Conservation (phyloP, 2,888 invertebrate species). For the Beris morrisii region DNA sequence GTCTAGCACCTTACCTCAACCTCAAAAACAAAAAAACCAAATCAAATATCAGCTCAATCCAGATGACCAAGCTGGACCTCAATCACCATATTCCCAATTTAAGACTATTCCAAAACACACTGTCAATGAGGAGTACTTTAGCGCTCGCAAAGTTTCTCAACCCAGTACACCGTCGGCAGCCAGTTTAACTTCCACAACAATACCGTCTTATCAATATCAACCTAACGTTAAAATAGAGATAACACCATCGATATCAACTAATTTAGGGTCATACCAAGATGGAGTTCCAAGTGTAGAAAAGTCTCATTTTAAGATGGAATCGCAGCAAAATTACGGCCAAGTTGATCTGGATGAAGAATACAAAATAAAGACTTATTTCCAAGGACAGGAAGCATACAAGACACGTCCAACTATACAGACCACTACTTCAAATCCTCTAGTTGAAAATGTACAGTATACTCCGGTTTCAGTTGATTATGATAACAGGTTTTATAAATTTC, state of each 20-base stretch:
- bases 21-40: not conserved
- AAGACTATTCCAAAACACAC: constrained; percentile 50
- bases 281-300: constrained; percentile 34
- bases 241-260: constrained; percentile 48
- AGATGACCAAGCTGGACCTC: constrained; percentile 36
- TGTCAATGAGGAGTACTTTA: constrained; percentile 51
- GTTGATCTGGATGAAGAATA: constrained; percentile 47
- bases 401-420: constrained; percentile 47
- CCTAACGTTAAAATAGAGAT: constrained; percentile 44
- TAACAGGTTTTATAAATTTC: constrained; percentile 40
- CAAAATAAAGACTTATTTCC: constrained; percentile 55
- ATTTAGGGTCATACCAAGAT: constrained; percentile 42
- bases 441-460: constrained; percentile 51
- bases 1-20: constrained; percentile 40
- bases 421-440: constrained; percentile 44
- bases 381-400: constrained; percentile 54
- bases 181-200: constrained; percentile 55
- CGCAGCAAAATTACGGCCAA: no score
- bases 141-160: constrained; percentile 37
- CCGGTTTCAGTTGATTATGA: constrained; percentile 48
- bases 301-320: no score
- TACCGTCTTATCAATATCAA: constrained; percentile 48
- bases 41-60: constrained; percentile 43
- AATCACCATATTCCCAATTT: constrained; percentile 49
- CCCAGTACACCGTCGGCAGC: constrained; percentile 46